Base-by-base conservation (phyloP, 2,113 vertebrate species). In the Actenoides hombroni region DNA sequence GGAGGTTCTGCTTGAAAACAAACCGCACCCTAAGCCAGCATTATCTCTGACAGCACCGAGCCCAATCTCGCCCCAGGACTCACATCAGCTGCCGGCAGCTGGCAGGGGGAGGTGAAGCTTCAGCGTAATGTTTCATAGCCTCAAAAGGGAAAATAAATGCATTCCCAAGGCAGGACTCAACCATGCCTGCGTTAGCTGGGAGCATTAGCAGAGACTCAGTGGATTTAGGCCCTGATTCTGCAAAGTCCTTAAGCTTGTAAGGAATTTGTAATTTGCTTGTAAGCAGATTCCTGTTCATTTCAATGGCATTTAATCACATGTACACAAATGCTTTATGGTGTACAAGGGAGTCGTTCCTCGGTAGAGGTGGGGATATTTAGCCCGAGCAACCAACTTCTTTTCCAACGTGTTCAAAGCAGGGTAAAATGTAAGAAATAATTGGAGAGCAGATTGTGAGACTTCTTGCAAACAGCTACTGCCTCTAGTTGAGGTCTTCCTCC, bases 261-360 rank as follows among this genome's bases (percentile, higher is more conserved):
- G 85, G 94, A 97, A 97, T 97, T 85, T 93, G 94, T 93, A 88
- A 96, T 96, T 94, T 91, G 86, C 92, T 96, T 86, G 95, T 92
- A 93, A 97, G 96, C 95, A 91, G 86, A 93, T 95, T 96, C 92
- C 76, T 40, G 1, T 84, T 84, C 7, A 10, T 80, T 90, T 92
- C 88, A 80, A 46, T 83, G 87, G 67, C 70, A 85, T 90, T 96
- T 95, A 85, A 92, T 94, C 95, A 91, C 69, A 68, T 16, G 60
- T n/a, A 76, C 28, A 9, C 64, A 81, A 91, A 65, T 54, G 74
- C 88, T 95, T 78, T 65, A 87, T 46, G 74, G 86, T 0, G 0
- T 76, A 44, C 77, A 19, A 24, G 77, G 86, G 81, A 88, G 77
- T 39, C 65, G 33, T 92, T 68, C 65, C 33, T 82, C n/a, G 51